Evolutionary conservation across 2,797 vertebrate species (phyloP), one percentile per base, ranked within the genome.

Genomic region (Pangasius larnaudii): DNA sequence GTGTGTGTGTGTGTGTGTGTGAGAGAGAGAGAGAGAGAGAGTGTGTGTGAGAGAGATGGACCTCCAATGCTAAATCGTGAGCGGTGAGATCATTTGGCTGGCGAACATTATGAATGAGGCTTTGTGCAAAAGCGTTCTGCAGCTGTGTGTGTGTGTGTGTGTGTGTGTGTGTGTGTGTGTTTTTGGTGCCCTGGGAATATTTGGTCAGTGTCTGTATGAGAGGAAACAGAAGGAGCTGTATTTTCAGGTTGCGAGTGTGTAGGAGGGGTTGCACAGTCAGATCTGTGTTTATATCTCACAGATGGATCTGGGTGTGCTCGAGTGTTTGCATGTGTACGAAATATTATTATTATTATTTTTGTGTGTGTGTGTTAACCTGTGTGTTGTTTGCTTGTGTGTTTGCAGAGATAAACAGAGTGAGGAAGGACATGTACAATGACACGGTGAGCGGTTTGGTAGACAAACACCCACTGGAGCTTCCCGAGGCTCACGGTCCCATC

Each of bases 391-490:
- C 33, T 46, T 88, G 74, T 74, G 86, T 91, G 11, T 79, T 63
- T 95, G 77, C 95, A 97, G 96, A 97, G 93, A 97, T 97, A 94
- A 97, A 95, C 95, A 96, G 96, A 96, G 96, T 97, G 90, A 94
- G 96, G 90, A 97, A 97, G 94, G 96, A 96, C 93, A 97, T 97
- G 96, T 97, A 97, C 93, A 96, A 94, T 8, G 96, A 97, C 94
- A 92, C 96, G 85, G 95, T 95, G 92, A 97, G 96, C 88, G 96
- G 96, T 91, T 94, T 97, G 92, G 95, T 96, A 92, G 96, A 96
- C 61, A 96, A 94, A 92, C 96, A 95, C 90, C 96, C 96, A 0
- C 91, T 97, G 94, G 96, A 96, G 93, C 94, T 97, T 91, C 96
- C 96, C 0, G 96, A 97, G 85, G 91, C 96, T 19, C 39, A 93